A percentile compares a stretch with the other conserved stretches of the same genome.
phyloP scores from a whole-genome alignment of 1,140 invertebrate species.

The Caerostris darwini region DNA sequence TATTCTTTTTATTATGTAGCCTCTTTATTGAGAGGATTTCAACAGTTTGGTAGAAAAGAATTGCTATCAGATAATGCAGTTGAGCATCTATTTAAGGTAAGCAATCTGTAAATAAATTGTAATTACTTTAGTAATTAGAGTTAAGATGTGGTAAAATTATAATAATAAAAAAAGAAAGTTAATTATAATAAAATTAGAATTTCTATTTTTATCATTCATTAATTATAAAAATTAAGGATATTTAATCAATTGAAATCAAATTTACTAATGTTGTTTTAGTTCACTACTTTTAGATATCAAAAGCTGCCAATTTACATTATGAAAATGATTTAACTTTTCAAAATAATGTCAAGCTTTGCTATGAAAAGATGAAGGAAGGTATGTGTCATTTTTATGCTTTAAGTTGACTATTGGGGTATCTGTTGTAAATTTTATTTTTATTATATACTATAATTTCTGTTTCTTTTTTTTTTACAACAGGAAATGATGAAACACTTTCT shows the following conservation, averaged over 20 bases:
- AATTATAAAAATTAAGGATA: too few species aligned
- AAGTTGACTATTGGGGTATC: background rate
- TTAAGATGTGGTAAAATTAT: too few species aligned
- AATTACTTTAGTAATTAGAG: too few species aligned
- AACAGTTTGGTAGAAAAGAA: background rate
- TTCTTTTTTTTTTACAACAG: background rate
- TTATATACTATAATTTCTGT: background rate
- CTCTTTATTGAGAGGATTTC: background rate
- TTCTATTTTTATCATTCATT: too few species aligned
- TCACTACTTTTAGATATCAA: constrained; percentile 24
- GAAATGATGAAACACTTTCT: background rate
- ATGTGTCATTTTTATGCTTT: background rate
- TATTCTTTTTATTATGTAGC: background rate
- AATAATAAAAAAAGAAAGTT: too few species aligned
- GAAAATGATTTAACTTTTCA: constrained; percentile 35
- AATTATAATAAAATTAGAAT: too few species aligned
- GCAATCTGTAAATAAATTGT: too few species aligned
- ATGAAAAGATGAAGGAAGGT: constrained; percentile 40
- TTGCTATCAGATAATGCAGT: background rate
- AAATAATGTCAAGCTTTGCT: constrained; percentile 5
- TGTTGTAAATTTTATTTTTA: background rate
- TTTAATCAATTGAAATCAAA: too few species aligned
- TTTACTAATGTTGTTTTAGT: too few species aligned
- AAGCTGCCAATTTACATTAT: background rate
- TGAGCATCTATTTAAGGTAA: constrained; percentile 32